phyloP scores from a whole-genome alignment of 2,888 invertebrate genomes.

The Osedax frankpressi region DNA sequence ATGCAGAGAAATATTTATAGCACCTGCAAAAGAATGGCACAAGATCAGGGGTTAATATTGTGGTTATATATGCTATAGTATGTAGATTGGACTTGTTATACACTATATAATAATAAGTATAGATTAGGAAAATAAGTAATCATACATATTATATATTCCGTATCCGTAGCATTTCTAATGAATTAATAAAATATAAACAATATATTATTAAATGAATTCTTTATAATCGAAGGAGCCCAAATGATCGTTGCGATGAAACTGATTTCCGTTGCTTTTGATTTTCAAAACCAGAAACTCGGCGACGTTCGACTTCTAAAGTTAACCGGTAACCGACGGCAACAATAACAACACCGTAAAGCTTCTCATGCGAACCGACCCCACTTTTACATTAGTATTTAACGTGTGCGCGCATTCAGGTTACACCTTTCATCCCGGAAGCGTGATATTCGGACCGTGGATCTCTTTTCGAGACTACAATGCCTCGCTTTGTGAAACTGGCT shows the following conservation, averaged over 20 bases:
- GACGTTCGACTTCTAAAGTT: too few species aligned
- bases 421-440: constrained; percentile 62
- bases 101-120: too few species aligned
- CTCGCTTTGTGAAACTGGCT: too few species aligned
- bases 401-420: constrained; percentile 1
- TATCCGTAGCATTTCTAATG: too few species aligned
- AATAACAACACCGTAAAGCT: too few species aligned
- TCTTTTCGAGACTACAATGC: constrained; percentile 43
- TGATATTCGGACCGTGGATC: constrained; percentile 83
- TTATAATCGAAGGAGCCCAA: constrained; percentile 55
- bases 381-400: too few species aligned
- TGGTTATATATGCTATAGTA: too few species aligned
- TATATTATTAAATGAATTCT: not conserved
- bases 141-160: too few species aligned
- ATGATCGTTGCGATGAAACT: constrained; percentile 87
- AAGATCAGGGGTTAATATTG: constrained; percentile 39
- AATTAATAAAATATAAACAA: not conserved
- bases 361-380: too few species aligned
- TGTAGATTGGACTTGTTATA: too few species aligned
- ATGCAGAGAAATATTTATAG: constrained; percentile 43
- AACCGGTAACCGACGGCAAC: too few species aligned
- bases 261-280: constrained; percentile 61
- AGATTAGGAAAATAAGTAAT: too few species aligned
- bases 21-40: constrained; percentile 41
- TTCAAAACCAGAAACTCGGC: constrained; percentile 50